These are phyloP conservation scores for Hippolais icterina DNA, from an alignment of 2,113 vertebrate species.

Conservation along the genomic window DNA sequence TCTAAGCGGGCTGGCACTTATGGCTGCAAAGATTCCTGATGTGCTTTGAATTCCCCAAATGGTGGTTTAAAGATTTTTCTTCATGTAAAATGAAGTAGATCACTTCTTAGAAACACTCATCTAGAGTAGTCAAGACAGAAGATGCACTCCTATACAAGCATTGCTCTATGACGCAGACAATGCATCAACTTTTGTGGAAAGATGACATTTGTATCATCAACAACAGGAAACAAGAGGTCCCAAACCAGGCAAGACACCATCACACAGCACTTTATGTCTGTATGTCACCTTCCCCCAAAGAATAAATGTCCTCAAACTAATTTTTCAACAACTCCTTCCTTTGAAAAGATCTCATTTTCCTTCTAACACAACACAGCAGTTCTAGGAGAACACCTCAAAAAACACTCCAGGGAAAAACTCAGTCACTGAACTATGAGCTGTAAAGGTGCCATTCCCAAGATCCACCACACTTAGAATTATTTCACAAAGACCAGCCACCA, in stretches of 20 bases:
- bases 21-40: not conserved
- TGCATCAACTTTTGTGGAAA: not conserved
- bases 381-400: not conserved
- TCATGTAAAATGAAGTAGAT: not conserved
- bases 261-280: not conserved
- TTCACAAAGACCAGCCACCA: not conserved
- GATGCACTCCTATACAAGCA: not conserved
- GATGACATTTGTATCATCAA: not conserved
- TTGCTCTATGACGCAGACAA: not conserved
- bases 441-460: not conserved
- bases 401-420: not conserved
- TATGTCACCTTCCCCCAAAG: not conserved
- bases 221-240: not conserved
- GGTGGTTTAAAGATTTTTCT: not conserved
- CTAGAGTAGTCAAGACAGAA: not conserved
- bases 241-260: not conserved
- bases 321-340: not conserved
- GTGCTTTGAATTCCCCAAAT: constrained; percentile 6
- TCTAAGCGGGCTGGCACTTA: not conserved
- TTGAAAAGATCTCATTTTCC: not conserved
- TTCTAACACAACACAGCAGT: not conserved
- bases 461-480: not conserved
- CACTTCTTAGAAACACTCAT: not conserved
- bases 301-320: not conserved
- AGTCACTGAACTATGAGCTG: not conserved